Evolutionary conservation across 2,113 vertebrate species (phyloP), one percentile per base, ranked within the genome.

Genomic region (Neolamprologus longior): DNA sequence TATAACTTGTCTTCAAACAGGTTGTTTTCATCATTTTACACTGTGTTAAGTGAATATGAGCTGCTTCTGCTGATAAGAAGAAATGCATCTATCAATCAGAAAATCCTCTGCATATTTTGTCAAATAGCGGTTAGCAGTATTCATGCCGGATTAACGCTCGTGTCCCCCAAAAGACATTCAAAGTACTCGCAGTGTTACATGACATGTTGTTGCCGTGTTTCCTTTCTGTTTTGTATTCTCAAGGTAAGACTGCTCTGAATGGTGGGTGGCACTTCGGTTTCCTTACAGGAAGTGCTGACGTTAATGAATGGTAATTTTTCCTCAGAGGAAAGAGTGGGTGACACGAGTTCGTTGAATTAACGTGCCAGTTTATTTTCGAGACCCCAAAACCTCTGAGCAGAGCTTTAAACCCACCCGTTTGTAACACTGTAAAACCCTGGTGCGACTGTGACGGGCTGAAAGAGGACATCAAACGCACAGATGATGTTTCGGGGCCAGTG

Each of bases 281-380:
- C 91, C 89, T 93, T 82, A 90, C 94, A 96, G 95, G 95, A 96
- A 95, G 92, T 35, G 84, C 92, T 92, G 91, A 58, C 76, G 84
- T 84, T 90, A 66, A 92, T 93, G 88, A 92, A 91, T 92, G 84
- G 85, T 89, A 87, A 80, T 89, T 93, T 87, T 89, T 91, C 92
- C 90, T 93, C 81, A 86, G 91, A 94, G 93, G 94, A 96, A 96
- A 90, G 90, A 94, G 94, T 94, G 94, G 94, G 95, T 94, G 92
- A 94, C 54, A 83, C 15, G 1, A 35, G 53, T 35, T 33, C 1
- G 68, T 4, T 24, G 66, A 78, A 78, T 66, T 45, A 88, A 86
- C 7, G 11, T 26, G 68, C 24, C 4, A 10, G 4, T 35, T 33
- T 31, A 12, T 55, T 53, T 53, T 15, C 40, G 35, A 61, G 35